phyloP scores from a whole-genome alignment of 2,797 vertebrate genomes.

The Kryptopterus vitreolus region DNA sequence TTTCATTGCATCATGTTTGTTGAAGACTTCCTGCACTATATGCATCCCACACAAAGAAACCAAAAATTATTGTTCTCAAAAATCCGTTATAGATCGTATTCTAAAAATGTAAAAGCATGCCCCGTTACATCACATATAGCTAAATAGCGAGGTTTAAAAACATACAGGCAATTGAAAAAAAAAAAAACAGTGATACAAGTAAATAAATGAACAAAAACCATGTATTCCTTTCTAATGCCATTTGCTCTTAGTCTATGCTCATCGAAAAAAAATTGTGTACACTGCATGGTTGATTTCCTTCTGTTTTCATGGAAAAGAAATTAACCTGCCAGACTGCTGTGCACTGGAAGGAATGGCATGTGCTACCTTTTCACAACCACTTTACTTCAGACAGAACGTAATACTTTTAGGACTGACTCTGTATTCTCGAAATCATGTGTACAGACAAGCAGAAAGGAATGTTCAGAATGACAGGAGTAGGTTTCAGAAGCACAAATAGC shows the following conservation, averaged over 20 bases:
- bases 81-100: neutral
- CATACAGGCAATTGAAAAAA: neutral
- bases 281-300: slow-evolving; percentile 51
- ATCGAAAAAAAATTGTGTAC: slow-evolving; percentile 22
- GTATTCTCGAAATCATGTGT: slow-evolving; percentile 38
- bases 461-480: neutral
- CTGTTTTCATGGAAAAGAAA: slow-evolving; percentile 58
- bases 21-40: neutral
- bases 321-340: slow-evolving; percentile 38
- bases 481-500: neutral
- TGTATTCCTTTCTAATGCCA: neutral
- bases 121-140: neutral
- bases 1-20: neutral
- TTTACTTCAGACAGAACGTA: slow-evolving; percentile 38
- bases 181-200: neutral
- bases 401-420: slow-evolving; percentile 35
- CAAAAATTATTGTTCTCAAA: neutral
- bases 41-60: slow-evolving; percentile 1
- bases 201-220: neutral
- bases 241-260: slow-evolving; percentile 14
- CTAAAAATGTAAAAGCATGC: neutral
- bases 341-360: slow-evolving; percentile 50
- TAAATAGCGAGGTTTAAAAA: neutral
- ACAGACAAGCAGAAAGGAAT: slow-evolving; percentile 30
- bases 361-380: slow-evolving; percentile 45